Percentiles rank a stretch among this genome's conserved stretches.
Evolutionary conservation across 2,888 invertebrate species (phyloP).

Genomic region (Amblyjoppa fuscipennis): DNA sequence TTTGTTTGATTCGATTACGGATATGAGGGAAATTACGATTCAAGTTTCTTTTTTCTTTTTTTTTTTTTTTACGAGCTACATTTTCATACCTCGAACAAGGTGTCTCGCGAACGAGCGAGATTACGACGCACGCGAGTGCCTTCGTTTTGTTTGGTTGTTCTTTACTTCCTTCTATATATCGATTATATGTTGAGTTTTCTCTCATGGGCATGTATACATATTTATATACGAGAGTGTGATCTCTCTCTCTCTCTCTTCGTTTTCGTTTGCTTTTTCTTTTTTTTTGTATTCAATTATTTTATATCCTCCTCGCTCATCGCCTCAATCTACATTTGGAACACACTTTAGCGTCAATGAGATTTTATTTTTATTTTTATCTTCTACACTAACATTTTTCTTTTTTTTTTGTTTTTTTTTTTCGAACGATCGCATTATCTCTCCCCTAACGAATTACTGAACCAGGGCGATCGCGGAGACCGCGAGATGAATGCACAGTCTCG

Average conservation of each 20-base stretch:
- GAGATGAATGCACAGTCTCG: conserved; percentile 3
- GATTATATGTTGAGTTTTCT: conserved; percentile 47
- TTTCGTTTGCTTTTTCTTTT: conserved; percentile 43
- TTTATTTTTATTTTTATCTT: conserved; percentile 48
- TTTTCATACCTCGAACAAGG: conserved; percentile 50
- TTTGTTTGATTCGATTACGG: conserved; percentile 59
- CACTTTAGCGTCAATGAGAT: conserved; percentile 69
- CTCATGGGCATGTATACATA: conserved; percentile 36
- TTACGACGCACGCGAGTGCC: conserved; percentile 25
- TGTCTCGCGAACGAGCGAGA: conserved; percentile 40
- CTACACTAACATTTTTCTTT: conserved; percentile 44
- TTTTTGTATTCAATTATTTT: conserved; percentile 46
- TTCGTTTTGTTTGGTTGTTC: background rate
- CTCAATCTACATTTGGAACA: conserved; percentile 60
- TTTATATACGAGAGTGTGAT: conserved; percentile 34
- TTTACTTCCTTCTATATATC: conserved; percentile 1
- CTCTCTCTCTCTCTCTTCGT: conserved; percentile 14
- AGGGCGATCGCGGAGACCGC: conserved; percentile 13
- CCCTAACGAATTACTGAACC: conserved; percentile 35
- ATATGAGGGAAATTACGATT: conserved; percentile 65
- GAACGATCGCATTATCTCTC: conserved; percentile 53
- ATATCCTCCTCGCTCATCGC: conserved; percentile 36
- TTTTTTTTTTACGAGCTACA: conserved; percentile 25
- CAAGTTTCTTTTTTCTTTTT: conserved; percentile 24
- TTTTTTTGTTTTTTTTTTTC: conserved; percentile 25